These are phyloP conservation scores for Drosophila fulvimacula DNA, from an alignment of 2,888 invertebrate genomes.

Conservation along the genomic window DNA sequence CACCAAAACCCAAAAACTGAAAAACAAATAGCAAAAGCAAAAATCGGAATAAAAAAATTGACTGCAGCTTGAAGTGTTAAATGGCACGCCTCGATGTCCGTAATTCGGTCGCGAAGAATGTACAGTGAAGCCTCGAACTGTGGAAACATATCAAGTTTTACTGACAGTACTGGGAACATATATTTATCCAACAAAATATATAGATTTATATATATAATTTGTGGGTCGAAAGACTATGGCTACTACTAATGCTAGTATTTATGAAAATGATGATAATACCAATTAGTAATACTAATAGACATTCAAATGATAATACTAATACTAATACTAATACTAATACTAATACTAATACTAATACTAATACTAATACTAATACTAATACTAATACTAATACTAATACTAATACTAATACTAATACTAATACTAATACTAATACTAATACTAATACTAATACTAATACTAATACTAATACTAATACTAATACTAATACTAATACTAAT, in stretches of 20 bases:
- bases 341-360: no score
- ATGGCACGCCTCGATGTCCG: slow-evolving; percentile 55
- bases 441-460: neutral
- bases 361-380: neutral
- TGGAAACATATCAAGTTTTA: neutral
- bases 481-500: neutral
- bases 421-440: neutral
- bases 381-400: neutral
- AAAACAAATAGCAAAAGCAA: slow-evolving; percentile 6
- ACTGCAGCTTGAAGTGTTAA: slow-evolving; percentile 50
- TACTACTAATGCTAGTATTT: neutral
- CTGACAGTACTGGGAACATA: no score
- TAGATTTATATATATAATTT: no score
- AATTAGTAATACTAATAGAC: neutral
- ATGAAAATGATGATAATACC: no score
- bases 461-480: neutral
- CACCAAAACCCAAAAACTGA: slow-evolving; percentile 43
- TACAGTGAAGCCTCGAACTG: slow-evolving; percentile 23
- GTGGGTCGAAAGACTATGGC: neutral
- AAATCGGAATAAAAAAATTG: slow-evolving; percentile 18
- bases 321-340: neutral
- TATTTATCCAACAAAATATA: no score
- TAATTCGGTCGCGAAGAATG: slow-evolving; percentile 32
- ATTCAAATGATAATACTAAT: neutral
- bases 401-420: neutral